Conservation (phyloP, 2,888 invertebrate genomes). For the Rhamnusium bicolor region DNA sequence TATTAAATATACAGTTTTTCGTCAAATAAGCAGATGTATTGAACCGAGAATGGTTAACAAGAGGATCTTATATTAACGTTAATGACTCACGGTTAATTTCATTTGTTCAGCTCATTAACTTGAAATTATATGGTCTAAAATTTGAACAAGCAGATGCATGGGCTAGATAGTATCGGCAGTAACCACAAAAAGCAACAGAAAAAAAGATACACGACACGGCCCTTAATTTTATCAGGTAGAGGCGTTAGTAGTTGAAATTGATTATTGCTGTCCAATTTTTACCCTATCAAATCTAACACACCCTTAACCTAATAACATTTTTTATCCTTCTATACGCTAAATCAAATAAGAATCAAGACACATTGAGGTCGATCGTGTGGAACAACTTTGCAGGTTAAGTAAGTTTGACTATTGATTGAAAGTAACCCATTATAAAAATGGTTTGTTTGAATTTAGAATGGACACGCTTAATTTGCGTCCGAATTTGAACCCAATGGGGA, state of each 20-base stretch:
- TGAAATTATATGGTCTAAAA: slow-evolving; percentile 46
- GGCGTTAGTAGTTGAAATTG: slow-evolving; percentile 38
- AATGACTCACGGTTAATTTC: slow-evolving; percentile 56
- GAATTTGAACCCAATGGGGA: neutral
- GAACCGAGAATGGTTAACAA: slow-evolving; percentile 14
- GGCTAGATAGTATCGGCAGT: slow-evolving; percentile 21
- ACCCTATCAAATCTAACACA: slow-evolving; percentile 26
- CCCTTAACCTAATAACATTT: neutral
- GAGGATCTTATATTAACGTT: slow-evolving; percentile 35
- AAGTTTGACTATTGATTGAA: neutral
- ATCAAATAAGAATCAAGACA: neutral
- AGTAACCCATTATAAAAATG: neutral
- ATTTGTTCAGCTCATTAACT: slow-evolving; percentile 55
- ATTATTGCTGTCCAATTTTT: slow-evolving; percentile 35
- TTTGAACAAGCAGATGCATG: slow-evolving; percentile 43
- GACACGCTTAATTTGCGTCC: slow-evolving; percentile 5
- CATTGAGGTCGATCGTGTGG: neutral
- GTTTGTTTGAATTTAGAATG: neutral
- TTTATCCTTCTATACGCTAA: neutral
- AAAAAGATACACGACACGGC: neutral
- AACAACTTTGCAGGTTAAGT: neutral
- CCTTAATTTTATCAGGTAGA: slow-evolving; percentile 36
- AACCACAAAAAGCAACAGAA: slow-evolving; percentile 11
- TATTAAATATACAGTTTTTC: slow-evolving; percentile 2
- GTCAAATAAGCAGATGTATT: slow-evolving; percentile 17